Evolutionary conservation across 2,888 invertebrate genomes (phyloP), one percentile per base, ranked within the genome.

Genomic region (Scaptomyza tumidula): DNA sequence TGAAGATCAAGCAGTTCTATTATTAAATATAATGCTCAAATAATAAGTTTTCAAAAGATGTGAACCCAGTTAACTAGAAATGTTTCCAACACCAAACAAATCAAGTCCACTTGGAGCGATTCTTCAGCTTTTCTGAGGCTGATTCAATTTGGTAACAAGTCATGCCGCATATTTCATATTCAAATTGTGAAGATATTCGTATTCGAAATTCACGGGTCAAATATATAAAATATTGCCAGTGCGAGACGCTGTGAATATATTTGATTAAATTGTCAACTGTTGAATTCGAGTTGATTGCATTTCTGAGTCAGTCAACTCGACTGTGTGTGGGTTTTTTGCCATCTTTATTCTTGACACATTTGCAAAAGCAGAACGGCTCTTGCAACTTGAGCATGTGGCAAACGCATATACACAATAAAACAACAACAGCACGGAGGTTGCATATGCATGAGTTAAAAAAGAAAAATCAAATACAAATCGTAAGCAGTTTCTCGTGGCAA

Each of bases 291-390:
- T 33, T 75, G 73, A 72, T 72, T 78, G 63, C 73, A 72, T 75
- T 57, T 63, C 58, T 33, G 41, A 68, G 56, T 50, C 49, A 45
- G 44, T 52, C 45, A 41, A 48, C 53, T 55, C 44, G 31, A 29
- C 45, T 54, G 41, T 58, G 35, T n/a, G 6, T 33, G 31, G 0
- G 33, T 9, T 6, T 6, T 39, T 63, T 41, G 52, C 48, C 52
- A 58, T 37, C 63, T 65, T 71, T 56, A 71, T 74, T 70, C 78
- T 75, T 75, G 85, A 72, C 86, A 85, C 68, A 87, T 77, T 84
- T 86, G 39, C 61, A 29, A 50, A 55, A 68, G 75, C 66, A 50
- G 63, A 46, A 57, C 50, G 35, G 19, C 56, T 5, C 46, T 46
- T 59, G 82, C 62, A 75, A 69, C 67, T 68, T 75, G 82, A 37